Conservation (phyloP, 1,140 invertebrate genomes). For the Sycophila sp. region DNA sequence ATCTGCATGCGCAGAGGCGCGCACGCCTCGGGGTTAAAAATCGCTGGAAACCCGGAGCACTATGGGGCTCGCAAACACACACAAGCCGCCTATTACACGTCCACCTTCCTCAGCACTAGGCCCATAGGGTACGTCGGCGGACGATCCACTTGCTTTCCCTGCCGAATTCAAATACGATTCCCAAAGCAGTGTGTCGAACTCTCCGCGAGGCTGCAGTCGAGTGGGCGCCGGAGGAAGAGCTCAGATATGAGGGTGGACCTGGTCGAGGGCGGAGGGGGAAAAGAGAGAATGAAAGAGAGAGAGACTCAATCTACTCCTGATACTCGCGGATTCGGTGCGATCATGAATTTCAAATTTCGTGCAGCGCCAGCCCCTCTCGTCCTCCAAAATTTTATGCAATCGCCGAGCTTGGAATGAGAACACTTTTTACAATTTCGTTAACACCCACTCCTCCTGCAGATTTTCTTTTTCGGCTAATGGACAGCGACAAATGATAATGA, state of each 20-base stretch:
- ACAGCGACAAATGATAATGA: not conserved
- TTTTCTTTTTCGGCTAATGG: not conserved
- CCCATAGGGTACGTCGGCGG: no score
- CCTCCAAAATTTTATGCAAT: slow-evolving; percentile 45
- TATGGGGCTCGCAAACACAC: not conserved
- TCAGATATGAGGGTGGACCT: not conserved
- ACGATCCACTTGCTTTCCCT: not conserved
- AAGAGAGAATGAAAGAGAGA: not conserved
- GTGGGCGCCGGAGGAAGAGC: not conserved
- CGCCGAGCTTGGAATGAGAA: not conserved
- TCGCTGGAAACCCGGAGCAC: not conserved
- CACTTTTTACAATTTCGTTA: not conserved
- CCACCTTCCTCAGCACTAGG: no score
- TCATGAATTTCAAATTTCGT: slow-evolving; percentile 50
- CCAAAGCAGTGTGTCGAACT: slow-evolving; percentile 18
- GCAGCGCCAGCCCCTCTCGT: slow-evolving; percentile 20
- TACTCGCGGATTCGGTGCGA: slow-evolving; percentile 41
- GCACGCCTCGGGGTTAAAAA: no score
- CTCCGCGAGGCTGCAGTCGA: not conserved
- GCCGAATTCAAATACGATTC: slow-evolving; percentile 29
- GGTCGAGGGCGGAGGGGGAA: not conserved
- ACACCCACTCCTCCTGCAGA: not conserved
- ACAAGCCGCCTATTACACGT: not conserved
- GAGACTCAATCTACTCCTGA: not conserved
- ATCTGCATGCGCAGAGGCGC: not conserved